Evolutionary conservation across 2,888 invertebrate genomes (phyloP).

Genomic region (Drosophila bunnanda): DNA sequence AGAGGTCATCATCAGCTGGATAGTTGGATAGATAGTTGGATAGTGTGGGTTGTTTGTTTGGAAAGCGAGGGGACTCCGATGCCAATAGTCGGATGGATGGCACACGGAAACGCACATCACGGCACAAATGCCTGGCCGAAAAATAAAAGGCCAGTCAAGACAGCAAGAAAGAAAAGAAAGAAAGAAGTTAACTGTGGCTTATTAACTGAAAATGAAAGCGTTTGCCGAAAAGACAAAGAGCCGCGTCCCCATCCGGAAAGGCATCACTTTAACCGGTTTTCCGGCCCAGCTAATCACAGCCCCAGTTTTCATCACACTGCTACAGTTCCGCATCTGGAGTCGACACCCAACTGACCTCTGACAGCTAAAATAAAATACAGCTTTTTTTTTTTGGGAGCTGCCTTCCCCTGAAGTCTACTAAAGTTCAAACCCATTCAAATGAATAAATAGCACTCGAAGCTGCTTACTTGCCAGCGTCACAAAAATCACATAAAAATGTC

Average conservation of each 20-base stretch:
- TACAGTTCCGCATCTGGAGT: conserved; percentile 29
- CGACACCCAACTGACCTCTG: conserved; percentile 36
- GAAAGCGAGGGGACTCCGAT: conserved; percentile 26
- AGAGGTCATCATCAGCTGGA: conserved; percentile 67
- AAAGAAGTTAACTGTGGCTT: conserved; percentile 78
- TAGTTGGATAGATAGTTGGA: conserved; percentile 21
- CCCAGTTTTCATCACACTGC: conserved; percentile 40
- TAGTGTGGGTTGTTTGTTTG: conserved; percentile 71
- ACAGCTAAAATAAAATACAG: not conserved
- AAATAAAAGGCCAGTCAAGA: conserved; percentile 31
- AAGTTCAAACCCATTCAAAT: not conserved
- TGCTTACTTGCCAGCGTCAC: not conserved
- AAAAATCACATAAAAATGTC: conserved; percentile 14
- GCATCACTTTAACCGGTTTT: conserved; percentile 64
- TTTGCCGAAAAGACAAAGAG: conserved; percentile 65
- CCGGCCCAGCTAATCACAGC: conserved; percentile 51
- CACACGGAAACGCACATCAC: conserved; percentile 78
- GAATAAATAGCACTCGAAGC: not conserved
- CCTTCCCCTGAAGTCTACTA: too few relatives aligned
- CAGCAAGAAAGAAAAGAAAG: conserved; percentile 36
- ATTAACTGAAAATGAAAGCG: conserved; percentile 81
- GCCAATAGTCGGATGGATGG: conserved; percentile 67
- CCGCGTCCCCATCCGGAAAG: conserved; percentile 14
- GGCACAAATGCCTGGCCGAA: conserved; percentile 45
- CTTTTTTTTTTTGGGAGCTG: not conserved